phyloP scores from a whole-genome alignment of 2,797 vertebrate species.

The Chromobotia macracanthus region DNA sequence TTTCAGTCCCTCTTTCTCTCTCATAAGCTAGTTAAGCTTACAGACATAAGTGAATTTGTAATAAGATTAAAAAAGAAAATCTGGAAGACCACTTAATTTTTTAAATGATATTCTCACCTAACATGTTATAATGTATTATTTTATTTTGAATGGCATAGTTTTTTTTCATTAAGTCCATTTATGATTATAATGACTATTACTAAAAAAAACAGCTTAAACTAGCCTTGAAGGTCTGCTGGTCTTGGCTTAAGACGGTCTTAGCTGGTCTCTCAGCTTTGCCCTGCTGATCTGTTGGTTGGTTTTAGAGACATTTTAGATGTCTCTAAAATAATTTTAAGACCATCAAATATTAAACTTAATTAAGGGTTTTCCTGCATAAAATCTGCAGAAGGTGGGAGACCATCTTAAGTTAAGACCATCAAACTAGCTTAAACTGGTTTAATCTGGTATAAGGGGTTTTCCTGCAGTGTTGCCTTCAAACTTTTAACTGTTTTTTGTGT shows the following conservation, averaged over 20 bases:
- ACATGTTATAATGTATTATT: background rate
- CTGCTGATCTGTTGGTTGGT: too few species aligned
- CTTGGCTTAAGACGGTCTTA: background rate
- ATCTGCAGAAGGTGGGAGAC: background rate
- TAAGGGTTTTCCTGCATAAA: too few species aligned
- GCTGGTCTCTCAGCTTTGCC: too few species aligned
- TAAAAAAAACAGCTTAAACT: background rate
- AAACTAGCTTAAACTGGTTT: background rate
- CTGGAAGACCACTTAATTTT: conserved; percentile 7
- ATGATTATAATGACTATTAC: background rate
- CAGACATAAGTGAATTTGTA: background rate
- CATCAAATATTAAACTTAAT: too few species aligned
- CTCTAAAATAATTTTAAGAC: too few species aligned
- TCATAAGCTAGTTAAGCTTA: conserved; percentile 16
- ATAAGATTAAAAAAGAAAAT: background rate
- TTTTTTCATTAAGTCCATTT: background rate
- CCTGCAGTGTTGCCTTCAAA: background rate
- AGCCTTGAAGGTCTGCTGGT: background rate
- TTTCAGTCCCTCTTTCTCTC: conserved; percentile 6
- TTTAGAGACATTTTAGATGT: too few species aligned
- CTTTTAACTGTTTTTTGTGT: background rate
- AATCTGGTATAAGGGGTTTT: background rate
- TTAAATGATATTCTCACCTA: conserved; percentile 17
- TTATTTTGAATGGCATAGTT: background rate
- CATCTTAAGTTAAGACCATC: background rate